Evolutionary conservation across 2,797 vertebrate genomes (phyloP).

Genomic region (Alfaro cultratus): DNA sequence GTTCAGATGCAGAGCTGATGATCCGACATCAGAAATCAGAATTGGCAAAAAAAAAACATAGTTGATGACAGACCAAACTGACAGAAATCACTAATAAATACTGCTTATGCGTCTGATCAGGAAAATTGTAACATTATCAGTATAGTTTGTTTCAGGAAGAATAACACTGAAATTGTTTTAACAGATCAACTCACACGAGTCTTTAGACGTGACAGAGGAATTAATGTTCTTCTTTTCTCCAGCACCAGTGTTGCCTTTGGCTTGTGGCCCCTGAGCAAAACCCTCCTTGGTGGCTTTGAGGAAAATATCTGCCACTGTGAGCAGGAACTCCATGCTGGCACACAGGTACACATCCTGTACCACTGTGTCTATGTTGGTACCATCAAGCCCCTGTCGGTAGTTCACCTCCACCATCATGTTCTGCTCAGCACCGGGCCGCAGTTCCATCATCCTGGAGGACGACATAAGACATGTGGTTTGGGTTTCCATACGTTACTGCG

Average conservation of each 20-base stretch:
- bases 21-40: background rate
- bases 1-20: background rate
- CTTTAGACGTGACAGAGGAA: slow-evolving; percentile 79
- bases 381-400: slow-evolving; percentile 88
- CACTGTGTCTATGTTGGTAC: slow-evolving; percentile 83
- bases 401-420: slow-evolving; percentile 93
- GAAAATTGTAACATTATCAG: background rate
- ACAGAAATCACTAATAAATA: background rate
- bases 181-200: slow-evolving; percentile 77
- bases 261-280: slow-evolving; percentile 74
- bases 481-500: background rate
- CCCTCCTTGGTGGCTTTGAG: slow-evolving; percentile 88
- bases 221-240: slow-evolving; percentile 70
- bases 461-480: background rate
- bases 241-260: slow-evolving; percentile 55
- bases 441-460: slow-evolving; percentile 90
- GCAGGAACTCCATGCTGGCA: slow-evolving; percentile 97
- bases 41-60: background rate
- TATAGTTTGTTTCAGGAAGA: background rate
- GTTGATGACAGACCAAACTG: background rate
- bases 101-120: background rate
- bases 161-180: background rate
- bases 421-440: slow-evolving; percentile 89
- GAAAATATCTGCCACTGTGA: slow-evolving; percentile 92
- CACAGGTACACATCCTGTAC: slow-evolving; percentile 94